Conservation (phyloP, 2,888 invertebrate species). For the Scaeva pyrastri region DNA sequence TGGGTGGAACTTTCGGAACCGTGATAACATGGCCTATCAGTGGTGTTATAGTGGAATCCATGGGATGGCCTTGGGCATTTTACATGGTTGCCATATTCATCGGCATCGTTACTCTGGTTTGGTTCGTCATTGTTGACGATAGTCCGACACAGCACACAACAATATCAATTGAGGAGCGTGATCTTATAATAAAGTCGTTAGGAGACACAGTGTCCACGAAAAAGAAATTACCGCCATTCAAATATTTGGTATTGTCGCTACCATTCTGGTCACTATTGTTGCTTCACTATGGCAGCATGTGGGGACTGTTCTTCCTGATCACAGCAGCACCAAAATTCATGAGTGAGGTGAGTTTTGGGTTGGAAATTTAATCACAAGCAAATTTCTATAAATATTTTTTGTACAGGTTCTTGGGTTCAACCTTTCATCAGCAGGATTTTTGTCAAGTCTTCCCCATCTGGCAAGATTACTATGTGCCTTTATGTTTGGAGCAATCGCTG, state of each 20-base stretch:
- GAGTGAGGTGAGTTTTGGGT: conserved; percentile 85
- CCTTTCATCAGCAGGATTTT: conserved; percentile 88
- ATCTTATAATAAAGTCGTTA: conserved; percentile 87
- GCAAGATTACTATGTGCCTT: conserved; percentile 89
- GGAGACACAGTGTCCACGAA: conserved; percentile 86
- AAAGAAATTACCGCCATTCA: conserved; percentile 88
- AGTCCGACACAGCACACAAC: conserved; percentile 87
- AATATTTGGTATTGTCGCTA: conserved; percentile 86
- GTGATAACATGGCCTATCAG: conserved; percentile 89
- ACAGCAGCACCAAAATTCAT: conserved; percentile 91
- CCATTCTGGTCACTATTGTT: conserved; percentile 88
- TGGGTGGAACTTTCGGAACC: conserved; percentile 90
- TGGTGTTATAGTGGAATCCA: conserved; percentile 86
- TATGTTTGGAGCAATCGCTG: conserved; percentile 89
- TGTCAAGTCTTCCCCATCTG: conserved; percentile 89
- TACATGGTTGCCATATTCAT: conserved; percentile 87
- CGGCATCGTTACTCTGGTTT: conserved; percentile 85
- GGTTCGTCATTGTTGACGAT: conserved; percentile 88
- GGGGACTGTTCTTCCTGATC: conserved; percentile 90
- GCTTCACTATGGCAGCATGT: conserved; percentile 90
- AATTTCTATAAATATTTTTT: not conserved
- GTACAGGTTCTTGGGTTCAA: conserved; percentile 87
- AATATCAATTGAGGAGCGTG: conserved; percentile 87
- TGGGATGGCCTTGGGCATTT: conserved; percentile 89
- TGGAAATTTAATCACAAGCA: rapidly evolving